Conservation (phyloP, 2,113 vertebrate species). For the Gadus chalcogrammus region DNA sequence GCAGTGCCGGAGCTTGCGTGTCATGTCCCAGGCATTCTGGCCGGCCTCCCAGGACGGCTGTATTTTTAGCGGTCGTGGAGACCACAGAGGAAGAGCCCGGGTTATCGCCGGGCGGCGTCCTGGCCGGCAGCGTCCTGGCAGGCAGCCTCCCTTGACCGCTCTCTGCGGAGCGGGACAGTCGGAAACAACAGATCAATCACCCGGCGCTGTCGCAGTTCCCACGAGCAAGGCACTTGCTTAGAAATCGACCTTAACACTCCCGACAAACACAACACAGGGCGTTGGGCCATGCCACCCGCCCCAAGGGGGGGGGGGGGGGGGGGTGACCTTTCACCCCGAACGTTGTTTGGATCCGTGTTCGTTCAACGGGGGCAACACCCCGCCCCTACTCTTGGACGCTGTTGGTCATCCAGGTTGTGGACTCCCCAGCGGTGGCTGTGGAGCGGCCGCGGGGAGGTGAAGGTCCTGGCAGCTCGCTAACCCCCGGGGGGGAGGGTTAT, state of each 20-base stretch:
- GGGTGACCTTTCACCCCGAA: slow-evolving; percentile 38
- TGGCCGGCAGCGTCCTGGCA: slow-evolving; percentile 41
- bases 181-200: slow-evolving; percentile 71
- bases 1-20: no score
- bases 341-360: slow-evolving; percentile 51
- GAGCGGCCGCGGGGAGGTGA: background rate
- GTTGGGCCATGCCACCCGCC: slow-evolving; percentile 2
- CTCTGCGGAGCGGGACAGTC: slow-evolving; percentile 59
- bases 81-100: slow-evolving; percentile 57
- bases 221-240: slow-evolving; percentile 21
- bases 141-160: slow-evolving; percentile 55
- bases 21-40: no score
- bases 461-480: background rate
- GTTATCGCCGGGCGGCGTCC: slow-evolving; percentile 44
- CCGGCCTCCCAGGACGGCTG: background rate
- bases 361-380: slow-evolving; percentile 31
- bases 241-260: slow-evolving; percentile 15
- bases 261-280: slow-evolving; percentile 4
- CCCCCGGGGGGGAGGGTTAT: background rate
- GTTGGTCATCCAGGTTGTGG: slow-evolving; percentile 13
- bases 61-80: slow-evolving; percentile 55
- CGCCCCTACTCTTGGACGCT: background rate
- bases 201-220: slow-evolving; percentile 33
- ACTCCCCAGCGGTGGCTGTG: background rate
- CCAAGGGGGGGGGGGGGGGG: background rate